Conservation (phyloP, 2,888 invertebrate genomes). For the Anthrax anthrax region DNA sequence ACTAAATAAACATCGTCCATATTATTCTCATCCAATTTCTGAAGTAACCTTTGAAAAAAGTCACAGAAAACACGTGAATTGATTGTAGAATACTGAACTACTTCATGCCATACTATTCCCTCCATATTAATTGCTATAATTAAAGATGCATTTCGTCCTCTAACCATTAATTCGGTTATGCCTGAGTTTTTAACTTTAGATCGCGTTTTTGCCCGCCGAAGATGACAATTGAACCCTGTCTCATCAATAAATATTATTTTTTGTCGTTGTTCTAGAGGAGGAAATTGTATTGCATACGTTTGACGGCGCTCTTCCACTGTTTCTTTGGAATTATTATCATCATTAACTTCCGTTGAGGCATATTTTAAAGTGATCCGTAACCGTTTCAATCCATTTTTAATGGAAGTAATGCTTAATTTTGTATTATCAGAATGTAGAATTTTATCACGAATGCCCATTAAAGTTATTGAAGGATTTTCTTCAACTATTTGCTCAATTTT, state of each 20-base stretch:
- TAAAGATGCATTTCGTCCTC: background rate
- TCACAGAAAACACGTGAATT: background rate
- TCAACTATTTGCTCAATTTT: slow-evolving; percentile 7
- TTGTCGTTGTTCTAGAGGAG: background rate
- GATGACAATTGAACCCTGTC: background rate
- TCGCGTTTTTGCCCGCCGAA: background rate
- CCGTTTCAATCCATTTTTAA: slow-evolving; percentile 1
- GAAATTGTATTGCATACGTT: background rate
- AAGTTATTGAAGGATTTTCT: slow-evolving; percentile 1
- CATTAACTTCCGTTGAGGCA: background rate
- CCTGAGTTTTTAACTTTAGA: background rate
- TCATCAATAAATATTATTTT: slow-evolving; percentile 2
- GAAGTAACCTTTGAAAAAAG: background rate
- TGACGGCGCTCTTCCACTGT: slow-evolving; percentile 2
- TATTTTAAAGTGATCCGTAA: slow-evolving; percentile 1
- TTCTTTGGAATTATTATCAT: background rate
- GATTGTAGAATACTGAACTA: background rate
- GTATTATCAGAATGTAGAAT: slow-evolving; percentile 2
- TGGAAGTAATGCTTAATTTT: slow-evolving; percentile 2
- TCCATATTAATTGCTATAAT: background rate
- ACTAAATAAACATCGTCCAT: background rate
- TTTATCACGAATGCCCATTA: background rate
- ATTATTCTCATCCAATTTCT: background rate
- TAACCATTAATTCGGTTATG: background rate
- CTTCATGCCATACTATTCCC: background rate